Percentiles rank a stretch among this genome's conserved stretches.
Evolutionary conservation across 2,888 invertebrate species (phyloP).

Genomic region (Mythimna impura): DNA sequence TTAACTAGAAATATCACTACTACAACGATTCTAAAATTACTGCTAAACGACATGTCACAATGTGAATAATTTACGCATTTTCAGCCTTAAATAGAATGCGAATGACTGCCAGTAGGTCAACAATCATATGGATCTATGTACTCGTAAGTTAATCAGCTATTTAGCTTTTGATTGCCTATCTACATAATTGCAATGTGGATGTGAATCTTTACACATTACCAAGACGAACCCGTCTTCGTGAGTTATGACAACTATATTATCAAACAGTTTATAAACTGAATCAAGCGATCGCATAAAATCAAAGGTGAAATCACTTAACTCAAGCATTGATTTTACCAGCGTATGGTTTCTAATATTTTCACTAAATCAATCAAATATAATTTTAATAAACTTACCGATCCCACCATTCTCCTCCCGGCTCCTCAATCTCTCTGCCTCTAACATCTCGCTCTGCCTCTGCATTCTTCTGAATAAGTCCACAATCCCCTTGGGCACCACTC

Average conservation of each 20-base stretch:
- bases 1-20: background rate
- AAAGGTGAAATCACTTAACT: background rate
- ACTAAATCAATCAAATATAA: background rate
- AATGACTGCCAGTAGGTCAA: too few species aligned
- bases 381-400: conserved; percentile 76
- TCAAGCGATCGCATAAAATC: background rate
- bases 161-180: background rate
- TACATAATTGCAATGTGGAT: background rate
- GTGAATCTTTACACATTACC: too few species aligned
- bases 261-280: background rate
- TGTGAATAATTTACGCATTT: background rate
- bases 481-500: conserved; percentile 85
- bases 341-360: background rate
- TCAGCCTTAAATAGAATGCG: background rate
- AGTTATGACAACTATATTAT: too few species aligned
- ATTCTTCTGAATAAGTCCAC: conserved; percentile 85
- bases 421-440: conserved; percentile 85
- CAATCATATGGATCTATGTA: too few species aligned
- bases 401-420: conserved; percentile 89
- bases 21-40: background rate
- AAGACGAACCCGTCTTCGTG: too few species aligned
- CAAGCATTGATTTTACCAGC: background rate
- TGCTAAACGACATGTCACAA: background rate
- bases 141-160: too few species aligned
- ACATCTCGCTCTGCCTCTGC: conserved; percentile 85